These are phyloP conservation scores for Oreohelix idahoensis DNA, from an alignment of 1,140 invertebrate genomes.

Conservation along the genomic window DNA sequence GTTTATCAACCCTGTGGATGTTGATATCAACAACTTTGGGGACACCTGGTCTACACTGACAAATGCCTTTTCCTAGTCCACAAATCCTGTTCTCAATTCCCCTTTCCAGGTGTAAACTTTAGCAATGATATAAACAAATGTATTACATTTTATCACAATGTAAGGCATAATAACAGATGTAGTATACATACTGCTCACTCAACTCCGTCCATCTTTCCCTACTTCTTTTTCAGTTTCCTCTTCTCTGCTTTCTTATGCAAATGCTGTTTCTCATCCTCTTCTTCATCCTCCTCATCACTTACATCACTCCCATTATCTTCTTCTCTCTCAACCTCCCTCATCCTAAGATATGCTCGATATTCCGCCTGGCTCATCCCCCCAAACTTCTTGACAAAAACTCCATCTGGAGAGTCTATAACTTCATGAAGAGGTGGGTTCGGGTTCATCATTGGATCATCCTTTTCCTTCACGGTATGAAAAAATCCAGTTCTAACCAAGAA, in stretches of 20 bases:
- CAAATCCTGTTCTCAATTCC: too few relatives aligned
- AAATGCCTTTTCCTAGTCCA: too few relatives aligned
- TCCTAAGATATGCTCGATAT: constrained; percentile 16
- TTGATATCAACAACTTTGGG: too few relatives aligned
- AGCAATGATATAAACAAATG: too few relatives aligned
- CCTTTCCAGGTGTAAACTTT: too few relatives aligned
- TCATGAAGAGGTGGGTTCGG: constrained; percentile 21
- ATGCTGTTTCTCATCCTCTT: neutral
- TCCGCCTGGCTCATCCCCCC: neutral
- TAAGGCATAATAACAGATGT: too few relatives aligned
- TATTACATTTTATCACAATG: too few relatives aligned
- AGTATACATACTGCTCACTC: too few relatives aligned
- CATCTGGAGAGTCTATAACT: neutral
- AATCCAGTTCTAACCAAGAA: constrained; percentile 20
- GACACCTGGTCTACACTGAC: too few relatives aligned
- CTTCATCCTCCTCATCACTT: neutral
- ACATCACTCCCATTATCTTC: neutral
- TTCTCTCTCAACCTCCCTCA: constrained; percentile 30
- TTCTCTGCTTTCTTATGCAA: neutral
- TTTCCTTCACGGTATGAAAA: constrained; percentile 19
- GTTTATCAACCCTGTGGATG: too few relatives aligned
- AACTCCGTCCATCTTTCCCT: too few relatives aligned
- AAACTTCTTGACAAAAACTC: neutral
- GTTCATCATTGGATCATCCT: constrained; percentile 23
- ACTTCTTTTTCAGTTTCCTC: neutral